Percentiles rank a stretch among this genome's conserved stretches.
Conservation (phyloP, 2,888 invertebrate genomes). For the Thyatira batis region DNA sequence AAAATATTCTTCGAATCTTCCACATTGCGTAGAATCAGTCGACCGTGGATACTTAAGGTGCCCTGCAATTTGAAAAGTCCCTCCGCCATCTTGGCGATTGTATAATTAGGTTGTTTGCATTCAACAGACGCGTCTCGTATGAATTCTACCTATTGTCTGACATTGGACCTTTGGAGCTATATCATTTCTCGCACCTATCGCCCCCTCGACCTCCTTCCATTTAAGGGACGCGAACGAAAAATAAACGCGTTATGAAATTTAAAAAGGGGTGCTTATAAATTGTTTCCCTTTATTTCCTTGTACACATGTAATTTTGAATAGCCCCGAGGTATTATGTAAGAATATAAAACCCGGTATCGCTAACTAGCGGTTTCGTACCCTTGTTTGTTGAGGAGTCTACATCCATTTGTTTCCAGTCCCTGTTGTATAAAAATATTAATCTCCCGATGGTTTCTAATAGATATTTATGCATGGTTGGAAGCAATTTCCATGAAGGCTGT, state of each 20-base stretch:
- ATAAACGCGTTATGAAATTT: slow-evolving; percentile 65
- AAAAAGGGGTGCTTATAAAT: slow-evolving; percentile 39
- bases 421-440: slow-evolving; percentile 76
- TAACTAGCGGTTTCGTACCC: slow-evolving; percentile 50
- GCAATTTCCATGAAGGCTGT: slow-evolving; percentile 67
- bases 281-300: slow-evolving; percentile 13
- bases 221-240: slow-evolving; percentile 48
- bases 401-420: slow-evolving; percentile 51
- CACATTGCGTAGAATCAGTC: neutral
- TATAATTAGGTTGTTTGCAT: slow-evolving; percentile 80
- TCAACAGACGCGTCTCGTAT: slow-evolving; percentile 68
- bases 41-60: slow-evolving; percentile 33
- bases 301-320: neutral
- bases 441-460: slow-evolving; percentile 65
- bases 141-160: slow-evolving; percentile 82
- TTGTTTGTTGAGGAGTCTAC: slow-evolving; percentile 65
- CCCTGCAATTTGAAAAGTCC: slow-evolving; percentile 22
- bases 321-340: slow-evolving; percentile 7
- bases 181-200: slow-evolving; percentile 76
- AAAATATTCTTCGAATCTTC: neutral
- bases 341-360: slow-evolving; percentile 29
- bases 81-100: slow-evolving; percentile 68
- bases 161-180: slow-evolving; percentile 79
- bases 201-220: slow-evolving; percentile 33
- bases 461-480: slow-evolving; percentile 78